These are phyloP conservation scores for Tetranychus cinnabarinus DNA, from an alignment of 1,140 invertebrate genomes.

Conservation along the genomic window DNA sequence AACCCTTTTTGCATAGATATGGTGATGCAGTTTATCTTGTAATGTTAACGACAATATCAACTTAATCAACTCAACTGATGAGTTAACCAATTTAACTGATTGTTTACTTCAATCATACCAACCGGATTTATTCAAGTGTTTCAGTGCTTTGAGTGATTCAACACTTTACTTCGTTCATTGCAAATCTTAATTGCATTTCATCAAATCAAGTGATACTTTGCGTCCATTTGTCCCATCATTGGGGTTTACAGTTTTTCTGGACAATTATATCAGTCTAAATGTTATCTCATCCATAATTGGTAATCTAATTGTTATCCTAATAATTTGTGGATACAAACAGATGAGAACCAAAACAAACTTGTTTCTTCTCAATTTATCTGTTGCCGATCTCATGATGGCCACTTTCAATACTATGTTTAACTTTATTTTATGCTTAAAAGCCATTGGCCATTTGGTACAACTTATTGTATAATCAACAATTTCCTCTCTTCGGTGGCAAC, in stretches of 20 bases:
- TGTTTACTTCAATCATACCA: no score
- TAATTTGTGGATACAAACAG: conserved; percentile 47
- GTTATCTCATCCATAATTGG: conserved; percentile 71
- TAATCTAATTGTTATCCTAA: conserved; percentile 85
- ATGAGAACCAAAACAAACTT: conserved; percentile 92
- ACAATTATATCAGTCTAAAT: conserved; percentile 52
- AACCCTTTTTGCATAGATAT: no score
- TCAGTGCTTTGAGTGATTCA: no score
- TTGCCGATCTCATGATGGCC: conserved; percentile 74
- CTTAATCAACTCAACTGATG: no score
- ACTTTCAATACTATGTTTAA: conserved; percentile 79
- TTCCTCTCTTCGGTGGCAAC: conserved; percentile 77
- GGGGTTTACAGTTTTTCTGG: conserved; percentile 47
- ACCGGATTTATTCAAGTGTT: no score
- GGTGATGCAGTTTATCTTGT: no score
- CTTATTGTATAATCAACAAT: conserved; percentile 58
- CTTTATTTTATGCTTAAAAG: conserved; percentile 70
- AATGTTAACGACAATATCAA: no score
- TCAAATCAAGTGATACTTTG: no score
- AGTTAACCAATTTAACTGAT: no score
- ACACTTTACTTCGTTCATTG: no score
- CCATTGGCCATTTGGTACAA: conserved; percentile 75
- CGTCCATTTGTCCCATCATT: background rate
- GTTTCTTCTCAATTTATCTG: conserved; percentile 76
- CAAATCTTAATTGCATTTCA: no score